Evolutionary conservation across 2,888 invertebrate genomes (phyloP), one percentile per base, ranked within the genome.

Genomic region (Apantesis nais): DNA sequence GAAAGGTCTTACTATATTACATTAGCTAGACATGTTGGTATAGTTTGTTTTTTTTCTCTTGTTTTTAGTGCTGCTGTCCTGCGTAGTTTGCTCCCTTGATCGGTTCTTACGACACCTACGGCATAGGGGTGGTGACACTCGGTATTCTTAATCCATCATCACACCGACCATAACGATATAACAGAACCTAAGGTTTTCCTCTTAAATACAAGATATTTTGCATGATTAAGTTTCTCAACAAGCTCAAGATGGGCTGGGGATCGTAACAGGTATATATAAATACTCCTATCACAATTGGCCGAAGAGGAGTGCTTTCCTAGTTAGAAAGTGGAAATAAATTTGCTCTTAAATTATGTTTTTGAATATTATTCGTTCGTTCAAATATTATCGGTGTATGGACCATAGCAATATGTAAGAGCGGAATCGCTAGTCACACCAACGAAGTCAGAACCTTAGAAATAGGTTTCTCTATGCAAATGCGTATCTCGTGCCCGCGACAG

Each of bases 401-500:
- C n/a, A 52, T 19, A 11, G n/a, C 48, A 52, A 52, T 9, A 52
- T 55, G 7, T 63, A 19, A 3, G 14, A 44, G 44, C 19, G 12
- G 61, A 68, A 68, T 68, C 80, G 83, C 83, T 81, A 68, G 79
- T 82, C 78, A 80, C 75, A 79, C 75, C 71, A 77, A 74, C 72
- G 79, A 80, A 81, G 79, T 76, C 83, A 78, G 82, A 81, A 79
- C 86, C 86, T 90, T 89, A 88, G 80, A 86, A 89, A 89, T 89
- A 85, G 85, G 89, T 92, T 89, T 91, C 90, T 92, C 91, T 93
- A 95, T 95, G 94, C 93, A 93, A 94, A 95, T 95, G 93, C 75
- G 87, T 90, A 89, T 92, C 93, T 92, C 93, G 93, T 93, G 93
- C 92, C 88, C 85, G 88, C 93, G 93, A 95, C 95, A 94, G 94